A percentile compares a stretch with the other conserved stretches of the same genome.
phyloP scores from a whole-genome alignment of 2,797 vertebrate genomes.

The Premnoplex brunnescens region DNA sequence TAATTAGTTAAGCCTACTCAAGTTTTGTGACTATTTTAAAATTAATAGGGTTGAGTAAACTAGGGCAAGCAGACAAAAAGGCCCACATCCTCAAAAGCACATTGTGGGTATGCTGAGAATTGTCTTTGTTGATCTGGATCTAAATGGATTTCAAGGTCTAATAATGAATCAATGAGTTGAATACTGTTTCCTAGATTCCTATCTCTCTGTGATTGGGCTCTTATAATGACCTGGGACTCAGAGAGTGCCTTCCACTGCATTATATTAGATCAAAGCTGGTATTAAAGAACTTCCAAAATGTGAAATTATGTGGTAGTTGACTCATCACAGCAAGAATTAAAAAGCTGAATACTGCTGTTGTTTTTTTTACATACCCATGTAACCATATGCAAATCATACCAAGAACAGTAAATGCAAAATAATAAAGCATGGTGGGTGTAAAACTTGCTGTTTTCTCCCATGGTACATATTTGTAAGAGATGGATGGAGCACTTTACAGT shows the following conservation, averaged over 20 bases:
- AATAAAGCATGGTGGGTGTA: background rate
- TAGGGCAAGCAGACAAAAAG: constrained; percentile 15
- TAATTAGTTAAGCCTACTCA: constrained; percentile 49
- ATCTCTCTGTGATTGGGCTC: background rate
- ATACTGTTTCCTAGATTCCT: background rate
- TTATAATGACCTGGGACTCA: background rate
- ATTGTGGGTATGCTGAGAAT: background rate
- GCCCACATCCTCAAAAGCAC: constrained; percentile 19
- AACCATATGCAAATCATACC: background rate
- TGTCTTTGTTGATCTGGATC: constrained; percentile 29
- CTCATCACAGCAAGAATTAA: background rate
- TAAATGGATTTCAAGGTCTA: constrained; percentile 50
- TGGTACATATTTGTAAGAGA: background rate
- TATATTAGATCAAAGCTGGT: background rate
- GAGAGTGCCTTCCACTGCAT: background rate
- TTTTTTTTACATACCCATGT: background rate
- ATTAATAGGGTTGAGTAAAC: constrained; percentile 43
- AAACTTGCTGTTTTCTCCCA: background rate
- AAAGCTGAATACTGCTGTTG: background rate
- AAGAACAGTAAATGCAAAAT: background rate
- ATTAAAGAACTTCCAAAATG: background rate
- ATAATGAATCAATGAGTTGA: constrained; percentile 29
- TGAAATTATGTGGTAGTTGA: background rate
- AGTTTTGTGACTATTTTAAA: constrained; percentile 50
- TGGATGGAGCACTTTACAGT: background rate